Base-by-base conservation (phyloP, 2,888 invertebrate species). In the Lepidocyrtinus sp. region DNA sequence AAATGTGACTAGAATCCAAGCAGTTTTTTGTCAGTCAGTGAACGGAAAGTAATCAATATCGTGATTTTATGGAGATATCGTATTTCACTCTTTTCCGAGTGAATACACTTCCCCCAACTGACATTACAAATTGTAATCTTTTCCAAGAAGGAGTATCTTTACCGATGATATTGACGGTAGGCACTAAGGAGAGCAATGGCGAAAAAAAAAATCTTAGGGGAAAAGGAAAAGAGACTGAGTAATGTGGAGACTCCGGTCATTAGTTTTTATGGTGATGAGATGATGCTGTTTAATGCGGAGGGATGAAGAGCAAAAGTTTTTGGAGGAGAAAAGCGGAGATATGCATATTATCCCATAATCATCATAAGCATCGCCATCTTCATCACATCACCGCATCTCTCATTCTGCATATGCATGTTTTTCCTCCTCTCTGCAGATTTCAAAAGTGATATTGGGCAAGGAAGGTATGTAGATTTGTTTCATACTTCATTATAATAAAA, bases 401-500 rank as follows among this genome's bases (percentile, higher is more conserved):
- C n/a, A n/a, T n/a, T n/a, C n/a, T n/a, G n/a, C n/a, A n/a, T n/a
- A n/a, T n/a, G n/a, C n/a, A n/a, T n/a, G n/a, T n/a, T n/a, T n/a
- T n/a, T n/a, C n/a, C n/a, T n/a, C n/a, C n/a, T n/a, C 12, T 36
- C 12, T 36, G 36, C 12, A 12, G 36, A 36, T 36, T 36, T 36
- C 36, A 36, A 36, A 36, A 36, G 12, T 36, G 36, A 36, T 36
- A 36, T 36, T 36, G 5, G 36, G 12, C 12, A 36, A 7, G 12
- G 36, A 36, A 36, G 36, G 12, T 36, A n/a, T n/a, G n/a, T n/a
- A 36, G 36, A 5, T 36, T 36, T 36, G 36, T 36, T 36, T 36
- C 26, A 71, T 12, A 71, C 59, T 22, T 5, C 17, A 61, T 72
- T 62, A 63, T 63, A 55, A 5, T 63, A 27, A 27, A 72, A 72